Conservation (phyloP, 2,888 invertebrate species). For the Agrochola lota region DNA sequence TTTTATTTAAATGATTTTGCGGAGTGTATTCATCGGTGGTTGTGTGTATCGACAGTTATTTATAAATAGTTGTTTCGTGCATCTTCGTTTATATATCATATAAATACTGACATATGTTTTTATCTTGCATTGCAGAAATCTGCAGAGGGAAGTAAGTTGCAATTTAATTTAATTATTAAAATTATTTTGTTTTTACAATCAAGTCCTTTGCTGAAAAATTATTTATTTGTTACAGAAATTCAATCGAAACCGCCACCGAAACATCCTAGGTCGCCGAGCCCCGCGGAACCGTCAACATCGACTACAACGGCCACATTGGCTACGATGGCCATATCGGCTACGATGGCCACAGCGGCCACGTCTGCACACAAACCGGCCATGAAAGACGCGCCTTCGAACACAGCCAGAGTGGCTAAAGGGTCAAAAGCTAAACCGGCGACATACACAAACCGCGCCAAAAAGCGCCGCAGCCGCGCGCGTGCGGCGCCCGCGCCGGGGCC, state of each 20-base stretch:
- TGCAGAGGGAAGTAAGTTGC: slow-evolving; percentile 32
- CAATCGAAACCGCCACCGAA: neutral
- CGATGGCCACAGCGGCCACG: neutral
- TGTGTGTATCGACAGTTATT: neutral
- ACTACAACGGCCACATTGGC: neutral
- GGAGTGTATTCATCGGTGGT: too few relatives aligned
- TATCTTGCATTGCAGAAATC: slow-evolving; percentile 23
- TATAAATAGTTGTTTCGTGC: neutral
- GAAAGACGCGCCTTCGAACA: neutral
- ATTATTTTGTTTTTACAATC: fast-evolving
- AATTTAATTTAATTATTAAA: neutral
- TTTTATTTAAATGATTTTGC: too few relatives aligned
- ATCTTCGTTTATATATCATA: neutral
- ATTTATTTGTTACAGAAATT: slow-evolving; percentile 12
- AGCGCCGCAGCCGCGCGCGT: neutral
- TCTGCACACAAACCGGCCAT: neutral
- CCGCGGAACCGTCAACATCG: neutral
- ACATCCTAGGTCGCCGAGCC: slow-evolving; percentile 3
- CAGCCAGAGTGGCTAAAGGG: neutral
- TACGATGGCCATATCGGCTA: neutral
- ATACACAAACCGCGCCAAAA: neutral
- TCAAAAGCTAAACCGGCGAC: neutral
- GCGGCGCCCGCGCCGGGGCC: neutral
- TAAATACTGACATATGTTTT: slow-evolving; percentile 8
- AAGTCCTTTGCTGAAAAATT: neutral